Percentiles rank a stretch among this genome's conserved stretches.
Conservation (phyloP, 2,888 invertebrate genomes). For the Troides oblongomaculatus region DNA sequence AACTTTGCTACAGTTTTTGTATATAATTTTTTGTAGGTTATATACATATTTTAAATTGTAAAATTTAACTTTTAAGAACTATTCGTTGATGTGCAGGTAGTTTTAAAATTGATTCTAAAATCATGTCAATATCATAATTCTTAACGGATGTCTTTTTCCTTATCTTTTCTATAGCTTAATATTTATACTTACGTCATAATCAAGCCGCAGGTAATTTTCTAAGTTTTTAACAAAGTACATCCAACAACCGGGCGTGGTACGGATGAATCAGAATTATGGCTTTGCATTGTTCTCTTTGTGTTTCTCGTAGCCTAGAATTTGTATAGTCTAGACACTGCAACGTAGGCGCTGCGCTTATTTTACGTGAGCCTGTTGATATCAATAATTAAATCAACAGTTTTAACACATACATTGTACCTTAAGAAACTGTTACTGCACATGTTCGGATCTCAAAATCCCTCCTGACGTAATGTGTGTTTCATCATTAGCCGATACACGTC, state of each 20-base stretch:
- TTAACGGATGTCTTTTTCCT: not conserved
- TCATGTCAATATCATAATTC: not conserved
- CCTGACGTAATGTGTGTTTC: too few species aligned
- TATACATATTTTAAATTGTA: too few species aligned
- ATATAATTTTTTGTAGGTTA: not conserved
- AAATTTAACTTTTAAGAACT: too few species aligned
- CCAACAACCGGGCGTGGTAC: conserved; percentile 17
- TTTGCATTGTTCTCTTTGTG: conserved; percentile 25
- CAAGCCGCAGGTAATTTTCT: not conserved
- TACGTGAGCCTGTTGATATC: not conserved
- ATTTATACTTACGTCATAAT: conserved; percentile 8
- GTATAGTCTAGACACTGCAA: conserved; percentile 8
- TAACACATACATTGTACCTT: not conserved
- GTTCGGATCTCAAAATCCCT: too few species aligned
- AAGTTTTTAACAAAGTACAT: conserved; percentile 6
- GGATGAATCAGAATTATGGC: conserved; percentile 20
- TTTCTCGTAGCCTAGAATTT: conserved; percentile 7
- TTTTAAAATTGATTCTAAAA: not conserved
- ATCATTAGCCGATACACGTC: too few species aligned
- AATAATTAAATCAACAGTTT: not conserved
- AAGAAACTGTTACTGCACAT: too few species aligned
- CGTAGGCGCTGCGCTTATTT: not conserved
- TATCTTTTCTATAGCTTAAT: not conserved
- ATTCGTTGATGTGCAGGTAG: too few species aligned
- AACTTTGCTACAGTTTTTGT: not conserved